Percentiles rank a stretch among this genome's conserved stretches.
These are phyloP conservation scores for Ancistrus triradiatus DNA, from an alignment of 2,113 vertebrate species.

Conservation along the genomic window DNA sequence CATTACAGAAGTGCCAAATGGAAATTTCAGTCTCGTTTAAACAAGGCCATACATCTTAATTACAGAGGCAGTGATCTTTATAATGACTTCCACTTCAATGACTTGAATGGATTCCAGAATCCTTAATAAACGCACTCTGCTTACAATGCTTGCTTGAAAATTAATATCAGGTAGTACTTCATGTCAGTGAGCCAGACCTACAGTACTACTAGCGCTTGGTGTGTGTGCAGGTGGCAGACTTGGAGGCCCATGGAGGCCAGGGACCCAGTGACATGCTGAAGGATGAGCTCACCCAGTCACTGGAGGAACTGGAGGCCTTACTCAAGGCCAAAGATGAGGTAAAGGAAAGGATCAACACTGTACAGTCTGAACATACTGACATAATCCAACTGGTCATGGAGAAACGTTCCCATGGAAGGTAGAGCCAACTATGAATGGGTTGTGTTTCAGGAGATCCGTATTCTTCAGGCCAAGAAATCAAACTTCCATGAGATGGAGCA, in stretches of 20 bases:
- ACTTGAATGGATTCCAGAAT: too few relatives aligned
- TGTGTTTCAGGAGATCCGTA: constrained; percentile 82
- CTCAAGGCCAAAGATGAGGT: constrained; percentile 94
- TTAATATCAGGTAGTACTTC: too few relatives aligned
- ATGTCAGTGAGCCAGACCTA: too few relatives aligned
- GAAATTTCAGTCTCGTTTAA: too few relatives aligned
- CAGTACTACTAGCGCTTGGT: too few relatives aligned
- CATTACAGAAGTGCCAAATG: too few relatives aligned
- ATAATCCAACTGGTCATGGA: not conserved
- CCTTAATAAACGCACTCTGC: too few relatives aligned
- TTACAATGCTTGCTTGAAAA: too few relatives aligned
- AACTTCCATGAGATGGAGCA: constrained; percentile 74
- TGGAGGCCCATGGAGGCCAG: constrained; percentile 77
- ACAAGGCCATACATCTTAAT: too few relatives aligned
- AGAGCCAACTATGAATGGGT: not conserved
- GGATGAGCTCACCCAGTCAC: constrained; percentile 75
- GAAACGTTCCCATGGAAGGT: not conserved
- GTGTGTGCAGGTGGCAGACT: constrained; percentile 75
- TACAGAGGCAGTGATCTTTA: too few relatives aligned
- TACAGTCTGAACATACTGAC: not conserved
- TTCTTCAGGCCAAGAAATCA: constrained; percentile 80
- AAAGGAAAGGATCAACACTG: not conserved
- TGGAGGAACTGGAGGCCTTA: constrained; percentile 85
- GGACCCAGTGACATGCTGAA: constrained; percentile 71
- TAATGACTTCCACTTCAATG: too few relatives aligned